These are phyloP conservation scores for Dasyprocta punctata DNA, from an alignment of 2,113 vertebrate genomes.

Conservation along the genomic window DNA sequence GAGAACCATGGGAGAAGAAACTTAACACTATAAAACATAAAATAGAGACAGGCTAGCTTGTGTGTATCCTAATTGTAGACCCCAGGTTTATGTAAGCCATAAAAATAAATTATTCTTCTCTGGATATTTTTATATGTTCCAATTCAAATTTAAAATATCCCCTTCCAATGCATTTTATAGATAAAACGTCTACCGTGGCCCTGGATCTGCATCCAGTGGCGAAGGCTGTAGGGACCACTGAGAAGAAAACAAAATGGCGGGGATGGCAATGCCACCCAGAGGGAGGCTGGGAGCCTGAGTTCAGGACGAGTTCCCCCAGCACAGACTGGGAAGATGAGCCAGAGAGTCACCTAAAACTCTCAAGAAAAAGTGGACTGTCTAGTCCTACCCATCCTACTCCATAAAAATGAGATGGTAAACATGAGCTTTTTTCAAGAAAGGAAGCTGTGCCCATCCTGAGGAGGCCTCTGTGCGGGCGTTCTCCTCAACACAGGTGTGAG, in stretches of 20 bases:
- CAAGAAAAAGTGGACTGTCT: neutral
- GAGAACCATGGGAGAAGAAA: constrained; percentile 29
- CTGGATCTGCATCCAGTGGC: neutral
- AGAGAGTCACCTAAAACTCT: neutral
- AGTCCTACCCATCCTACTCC: neutral
- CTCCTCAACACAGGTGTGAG: neutral
- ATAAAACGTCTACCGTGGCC: neutral
- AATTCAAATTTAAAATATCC: neutral
- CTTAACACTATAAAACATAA: neutral
- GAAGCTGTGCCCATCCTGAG: neutral
- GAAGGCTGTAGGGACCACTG: neutral
- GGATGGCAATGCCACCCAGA: neutral
- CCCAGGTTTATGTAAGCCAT: neutral
- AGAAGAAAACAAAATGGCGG: neutral
- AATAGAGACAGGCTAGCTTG: neutral
- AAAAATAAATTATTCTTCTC: neutral
- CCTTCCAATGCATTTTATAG: neutral
- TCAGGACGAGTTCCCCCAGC: neutral
- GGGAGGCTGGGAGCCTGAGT: neutral
- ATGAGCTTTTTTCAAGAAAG: neutral
- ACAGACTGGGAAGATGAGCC: neutral
- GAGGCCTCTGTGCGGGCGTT: neutral
- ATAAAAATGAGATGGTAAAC: constrained; percentile 18
- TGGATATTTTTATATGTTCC: neutral
- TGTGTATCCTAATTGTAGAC: neutral